Base-by-base conservation (phyloP, 1,140 invertebrate genomes). In the Cheumatopsyche charites region DNA sequence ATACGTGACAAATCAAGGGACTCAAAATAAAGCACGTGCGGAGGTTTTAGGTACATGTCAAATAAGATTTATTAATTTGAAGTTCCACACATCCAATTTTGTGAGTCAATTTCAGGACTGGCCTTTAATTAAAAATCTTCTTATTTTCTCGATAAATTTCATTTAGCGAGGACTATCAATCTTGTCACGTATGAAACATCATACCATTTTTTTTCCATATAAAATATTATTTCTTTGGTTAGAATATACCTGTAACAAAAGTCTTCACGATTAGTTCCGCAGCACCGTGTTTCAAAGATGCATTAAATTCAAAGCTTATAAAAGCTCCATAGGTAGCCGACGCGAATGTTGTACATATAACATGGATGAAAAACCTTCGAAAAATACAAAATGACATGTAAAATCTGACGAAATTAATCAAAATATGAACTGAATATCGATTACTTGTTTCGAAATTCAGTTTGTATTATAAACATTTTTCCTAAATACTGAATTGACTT, bases 201-300 rank as follows among this genome's bases (percentile, higher is more conserved):
- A n/a, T 19, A 17, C 29, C 21, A 62, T 62, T 29, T 5, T 62
- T 62, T 62, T 63, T 17, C 29, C 4, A 25, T 21, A 58, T 52
- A 19, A 58, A 58, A 58, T 58, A 58, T 58, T 0, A 58, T 58
- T 58, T 58, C 55, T 58, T 58, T 26, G 55, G 4, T 58, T 47
- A 12, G 41, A 47, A 66, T 47, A 66, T 21, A 66, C 47, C 41
- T 43, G 17, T 66, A 23, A 68, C 66, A 68, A 68, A 36, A 42
- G 66, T 41, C 7, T 15, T 7, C 47, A 4, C 66, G 66, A 68
- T 68, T 68, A 55, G 66, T 68, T 68, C 66, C 66, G 66, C 21
- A 9, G 4, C 15, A 6, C 29, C 47, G 55, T 55, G 11, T 41
- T 66, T 15, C 36, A 66, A 29, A 55, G 66, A 68, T 13, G 42